Conservation (phyloP, 2,888 invertebrate genomes). For the Glyphotaelius pellucidus region DNA sequence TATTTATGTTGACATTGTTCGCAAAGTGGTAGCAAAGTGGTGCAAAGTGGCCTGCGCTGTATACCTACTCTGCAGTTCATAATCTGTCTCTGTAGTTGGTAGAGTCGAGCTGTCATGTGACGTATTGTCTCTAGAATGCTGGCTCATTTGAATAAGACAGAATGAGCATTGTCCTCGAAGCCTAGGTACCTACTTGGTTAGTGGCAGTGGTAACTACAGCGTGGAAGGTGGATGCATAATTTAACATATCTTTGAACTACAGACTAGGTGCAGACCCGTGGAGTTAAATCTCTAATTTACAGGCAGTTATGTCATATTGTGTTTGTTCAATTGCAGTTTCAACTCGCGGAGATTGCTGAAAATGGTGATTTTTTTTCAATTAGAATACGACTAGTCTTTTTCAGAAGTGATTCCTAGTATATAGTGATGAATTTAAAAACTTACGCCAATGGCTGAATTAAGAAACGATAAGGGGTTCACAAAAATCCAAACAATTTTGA, state of each 20-base stretch:
- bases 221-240: background rate
- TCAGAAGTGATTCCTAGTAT: too few species aligned
- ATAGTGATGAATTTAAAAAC: too few species aligned
- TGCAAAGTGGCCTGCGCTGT: background rate
- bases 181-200: background rate
- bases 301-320: background rate
- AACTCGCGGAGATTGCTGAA: background rate
- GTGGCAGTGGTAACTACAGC: background rate
- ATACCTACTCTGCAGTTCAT: background rate
- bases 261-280: background rate
- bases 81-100: background rate
- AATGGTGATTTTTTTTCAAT: background rate
- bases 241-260: background rate
- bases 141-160: slow-evolving; percentile 34
- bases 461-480: too few species aligned
- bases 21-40: background rate
- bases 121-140: slow-evolving; percentile 41
- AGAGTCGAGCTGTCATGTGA: slow-evolving; percentile 25
- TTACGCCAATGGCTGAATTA: too few species aligned
- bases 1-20: slow-evolving; percentile 40
- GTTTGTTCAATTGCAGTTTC: background rate
- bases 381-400: too few species aligned
- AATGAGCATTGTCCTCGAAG: slow-evolving; percentile 28
- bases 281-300: background rate
- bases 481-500: too few species aligned